Base-by-base conservation (phyloP, 2,113 vertebrate species). In the Gallinago paraguaiae region DNA sequence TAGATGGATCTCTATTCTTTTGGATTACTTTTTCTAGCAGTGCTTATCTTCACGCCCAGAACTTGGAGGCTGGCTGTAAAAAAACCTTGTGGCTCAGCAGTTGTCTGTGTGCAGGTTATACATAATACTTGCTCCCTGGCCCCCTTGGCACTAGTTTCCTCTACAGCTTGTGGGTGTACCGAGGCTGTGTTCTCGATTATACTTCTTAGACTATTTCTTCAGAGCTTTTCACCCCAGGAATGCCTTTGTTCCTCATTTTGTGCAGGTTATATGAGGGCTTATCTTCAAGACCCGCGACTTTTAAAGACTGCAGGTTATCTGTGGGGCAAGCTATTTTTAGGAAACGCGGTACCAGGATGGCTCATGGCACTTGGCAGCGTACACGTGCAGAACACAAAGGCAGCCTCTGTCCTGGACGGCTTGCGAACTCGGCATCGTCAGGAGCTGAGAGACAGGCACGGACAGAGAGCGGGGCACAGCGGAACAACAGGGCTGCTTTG, bases 271-370 rank as follows among this genome's bases (percentile, higher is more conserved):
- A 0, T 0, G 11, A 64, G n/a, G 53, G 33, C 50, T 84, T 84
- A 28, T 79, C 86, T 91, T 74, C 50, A 56, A 75, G 89, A 53
- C 50, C 57, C 28, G 45, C 0, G 1, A 1, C 86, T 67, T 39
- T 8, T 7, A 74, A 75, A 81, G 80, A 11, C 20, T 6, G 69
- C 61, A 41, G 94, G 93, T 93, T 89, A 93, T 71, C 91, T 22
- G 1, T 19, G 81, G 94, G 91, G 57, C 74, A 68, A 56, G 86
- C 84, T 97, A 92, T 97, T 95, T 97, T 92, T 95, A 93, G 96
- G 72, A 50, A 77, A 48, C 0, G 1, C 76, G 39, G 83, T 57
- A 46, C 84, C 91, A 69, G 74, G 48, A 15, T 11, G 81, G 72
- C 84, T 95, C 84, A 0, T 6, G 11, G 84, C 83, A 2, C 86